These are phyloP conservation scores for Paragorgia papillata DNA, from an alignment of 92 coral and sea anemone species.

Conservation along the genomic window DNA sequence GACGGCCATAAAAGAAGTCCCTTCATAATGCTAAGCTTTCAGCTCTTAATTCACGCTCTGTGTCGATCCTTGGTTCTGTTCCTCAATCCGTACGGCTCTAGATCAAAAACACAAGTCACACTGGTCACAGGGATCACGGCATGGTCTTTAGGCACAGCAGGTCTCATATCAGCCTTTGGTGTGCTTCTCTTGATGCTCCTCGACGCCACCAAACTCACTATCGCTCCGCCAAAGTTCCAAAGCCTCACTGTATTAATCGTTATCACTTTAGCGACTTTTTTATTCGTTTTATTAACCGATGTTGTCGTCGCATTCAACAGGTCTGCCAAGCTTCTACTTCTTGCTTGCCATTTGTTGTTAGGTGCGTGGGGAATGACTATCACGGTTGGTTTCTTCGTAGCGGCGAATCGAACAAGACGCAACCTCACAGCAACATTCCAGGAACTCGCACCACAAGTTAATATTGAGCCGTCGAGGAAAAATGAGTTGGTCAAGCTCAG, in stretches of 20 bases:
- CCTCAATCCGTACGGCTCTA: conserved; percentile 30
- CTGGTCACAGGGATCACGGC: background rate
- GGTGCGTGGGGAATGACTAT: conserved; percentile 65
- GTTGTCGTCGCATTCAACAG: conserved; percentile 46
- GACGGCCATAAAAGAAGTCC: conserved; percentile 10
- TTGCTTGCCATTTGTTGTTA: conserved; percentile 49
- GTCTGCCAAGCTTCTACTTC: conserved; percentile 43
- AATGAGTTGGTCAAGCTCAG: conserved; percentile 41
- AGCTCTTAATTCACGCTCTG: conserved; percentile 8
- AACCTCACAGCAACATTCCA: conserved; percentile 70
- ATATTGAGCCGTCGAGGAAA: background rate
- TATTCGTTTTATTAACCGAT: conserved; percentile 44
- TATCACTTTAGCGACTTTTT: conserved; percentile 45
- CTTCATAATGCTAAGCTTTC: conserved; percentile 31
- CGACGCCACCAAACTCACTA: conserved; percentile 62
- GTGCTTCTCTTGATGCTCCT: conserved; percentile 63
- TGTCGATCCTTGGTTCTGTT: conserved; percentile 22
- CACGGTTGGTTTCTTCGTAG: conserved; percentile 61
- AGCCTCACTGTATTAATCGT: conserved; percentile 55
- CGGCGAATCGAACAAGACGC: conserved; percentile 63
- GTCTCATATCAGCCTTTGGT: conserved; percentile 65
- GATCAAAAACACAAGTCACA: background rate
- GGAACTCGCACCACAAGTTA: conserved; percentile 10
- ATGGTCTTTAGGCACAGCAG: conserved; percentile 47
- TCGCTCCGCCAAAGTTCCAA: conserved; percentile 68